Percentiles rank a stretch among this genome's conserved stretches.
Evolutionary conservation across 1,140 invertebrate genomes (phyloP).

Genomic region (Tetramorium parvispinum): DNA sequence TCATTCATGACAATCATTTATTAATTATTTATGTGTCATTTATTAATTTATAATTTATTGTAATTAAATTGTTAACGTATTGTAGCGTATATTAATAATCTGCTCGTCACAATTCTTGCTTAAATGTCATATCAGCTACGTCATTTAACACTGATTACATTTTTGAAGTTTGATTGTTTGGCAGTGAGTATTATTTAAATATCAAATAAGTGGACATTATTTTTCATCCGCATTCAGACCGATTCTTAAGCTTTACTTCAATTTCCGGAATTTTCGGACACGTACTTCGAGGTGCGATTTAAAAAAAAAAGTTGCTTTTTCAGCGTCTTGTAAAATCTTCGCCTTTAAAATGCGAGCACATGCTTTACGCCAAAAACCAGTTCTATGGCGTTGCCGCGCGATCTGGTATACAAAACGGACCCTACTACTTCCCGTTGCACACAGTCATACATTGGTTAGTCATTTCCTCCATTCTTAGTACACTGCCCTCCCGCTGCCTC

Average conservation of each 20-base stretch:
- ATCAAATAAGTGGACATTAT: not conserved
- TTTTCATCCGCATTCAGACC: not conserved
- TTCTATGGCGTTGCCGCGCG: slow-evolving; percentile 26
- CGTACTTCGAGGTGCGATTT: not conserved
- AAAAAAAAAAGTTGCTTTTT: slow-evolving; percentile 26
- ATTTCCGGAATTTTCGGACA: slow-evolving; percentile 7
- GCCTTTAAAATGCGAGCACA: slow-evolving; percentile 24
- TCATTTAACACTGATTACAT: not conserved
- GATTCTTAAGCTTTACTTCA: not conserved
- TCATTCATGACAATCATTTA: not conserved
- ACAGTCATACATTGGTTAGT: slow-evolving; percentile 54
- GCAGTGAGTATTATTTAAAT: not conserved
- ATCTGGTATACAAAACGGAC: slow-evolving; percentile 7
- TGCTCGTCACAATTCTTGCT: not conserved
- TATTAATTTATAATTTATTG: not conserved
- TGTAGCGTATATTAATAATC: not conserved
- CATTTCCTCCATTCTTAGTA: slow-evolving; percentile 52
- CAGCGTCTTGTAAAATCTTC: not conserved
- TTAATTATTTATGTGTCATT: not conserved
- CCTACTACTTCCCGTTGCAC: slow-evolving; percentile 29
- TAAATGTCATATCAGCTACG: not conserved
- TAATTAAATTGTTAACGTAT: not conserved
- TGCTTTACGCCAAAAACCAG: slow-evolving; percentile 62
- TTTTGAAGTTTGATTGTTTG: not conserved
- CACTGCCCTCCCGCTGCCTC: slow-evolving; percentile 8